Evolutionary conservation across 1,140 invertebrate species (phyloP), one percentile per base, ranked within the genome.

Genomic region (Drosophila bipectinata): DNA sequence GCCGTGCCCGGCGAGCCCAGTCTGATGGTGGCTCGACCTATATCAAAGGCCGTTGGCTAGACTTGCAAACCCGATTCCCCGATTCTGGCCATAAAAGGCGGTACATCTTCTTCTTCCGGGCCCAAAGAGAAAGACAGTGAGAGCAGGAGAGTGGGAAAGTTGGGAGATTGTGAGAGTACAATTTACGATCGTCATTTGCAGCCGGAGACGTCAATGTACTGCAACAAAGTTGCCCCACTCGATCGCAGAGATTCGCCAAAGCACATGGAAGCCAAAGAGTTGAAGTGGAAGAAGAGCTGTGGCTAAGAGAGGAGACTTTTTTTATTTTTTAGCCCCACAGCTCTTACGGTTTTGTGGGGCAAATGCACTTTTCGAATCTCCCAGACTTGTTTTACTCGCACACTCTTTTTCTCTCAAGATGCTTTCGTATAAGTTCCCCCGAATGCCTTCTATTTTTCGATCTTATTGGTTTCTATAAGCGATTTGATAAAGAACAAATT

Each of bases 201-300:
- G 26, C 15, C 48, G 30, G 37, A 71, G 74, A 85, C 82, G 82
- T 87, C 82, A 85, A 85, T 78, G 82, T 55, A 85, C 82, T 61
- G 82, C 82, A 87, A 85, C 82, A 87, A 78, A 75, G 82, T 81
- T 85, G 82, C 58, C 66, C 61, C 64, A 74, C 60, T 77, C 68
- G 61, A 41, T 30, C 14, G 55, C 48, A 44, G 58, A 68, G 72
- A 72, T 67, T 28, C 3, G 28, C 57, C n/a, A 30, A 71, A 58
- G 9, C 48, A 58, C 32, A 71, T 32, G 26, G 52, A 39, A 24
- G 9, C 5, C 10, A 32, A 56, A 49, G 58, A 48, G 54, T 24
- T 30, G 10, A 15, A 15, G 39, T 47, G 47, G 30, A 4, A 2
- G 5, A 63, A 66, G 63, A 67, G 63, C 32, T 12, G 7, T 3